A percentile compares a stretch with the other conserved stretches of the same genome.
These are phyloP conservation scores for Phrixothrix hirtus DNA, from an alignment of 2,888 invertebrate genomes.

Conservation along the genomic window DNA sequence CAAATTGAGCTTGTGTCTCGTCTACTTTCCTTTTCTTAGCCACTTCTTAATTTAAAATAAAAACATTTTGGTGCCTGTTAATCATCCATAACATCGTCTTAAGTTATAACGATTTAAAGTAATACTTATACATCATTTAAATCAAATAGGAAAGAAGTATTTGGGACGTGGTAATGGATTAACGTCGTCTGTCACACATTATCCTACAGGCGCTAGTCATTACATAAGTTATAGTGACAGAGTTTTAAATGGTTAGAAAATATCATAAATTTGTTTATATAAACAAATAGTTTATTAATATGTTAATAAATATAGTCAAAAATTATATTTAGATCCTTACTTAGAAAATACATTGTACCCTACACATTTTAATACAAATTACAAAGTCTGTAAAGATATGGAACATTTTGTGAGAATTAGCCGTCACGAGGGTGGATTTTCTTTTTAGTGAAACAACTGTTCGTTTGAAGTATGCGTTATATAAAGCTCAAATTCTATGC, in stretches of 20 bases:
- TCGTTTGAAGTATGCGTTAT: constrained; percentile 24
- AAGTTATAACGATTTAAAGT: background rate
- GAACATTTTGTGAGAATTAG: constrained; percentile 23
- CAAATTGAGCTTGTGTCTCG: constrained; percentile 34
- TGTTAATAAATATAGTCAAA: constrained; percentile 7
- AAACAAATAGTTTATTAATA: constrained; percentile 13
- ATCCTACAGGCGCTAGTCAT: constrained; percentile 20
- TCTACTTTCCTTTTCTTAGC: constrained; percentile 16
- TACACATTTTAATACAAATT: constrained; percentile 22
- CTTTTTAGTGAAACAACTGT: constrained; percentile 17
- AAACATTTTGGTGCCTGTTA: constrained; percentile 1
- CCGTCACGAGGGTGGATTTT: constrained; percentile 20
- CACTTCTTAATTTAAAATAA: background rate
- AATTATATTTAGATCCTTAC: constrained; percentile 25
- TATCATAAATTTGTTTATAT: constrained; percentile 13
- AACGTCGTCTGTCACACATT: constrained; percentile 12
- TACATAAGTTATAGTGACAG: constrained; percentile 7
- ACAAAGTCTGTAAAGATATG: constrained; percentile 24
- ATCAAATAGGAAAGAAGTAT: constrained; percentile 1
- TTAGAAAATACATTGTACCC: constrained; percentile 19
- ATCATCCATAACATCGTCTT: constrained; percentile 1
- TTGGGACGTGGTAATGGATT: constrained; percentile 11
- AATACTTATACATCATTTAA: background rate
- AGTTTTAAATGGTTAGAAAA: constrained; percentile 2
- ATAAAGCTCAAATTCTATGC: constrained; percentile 16